Conservation (phyloP, 2,113 vertebrate species). For the Pterocles orientalis region DNA sequence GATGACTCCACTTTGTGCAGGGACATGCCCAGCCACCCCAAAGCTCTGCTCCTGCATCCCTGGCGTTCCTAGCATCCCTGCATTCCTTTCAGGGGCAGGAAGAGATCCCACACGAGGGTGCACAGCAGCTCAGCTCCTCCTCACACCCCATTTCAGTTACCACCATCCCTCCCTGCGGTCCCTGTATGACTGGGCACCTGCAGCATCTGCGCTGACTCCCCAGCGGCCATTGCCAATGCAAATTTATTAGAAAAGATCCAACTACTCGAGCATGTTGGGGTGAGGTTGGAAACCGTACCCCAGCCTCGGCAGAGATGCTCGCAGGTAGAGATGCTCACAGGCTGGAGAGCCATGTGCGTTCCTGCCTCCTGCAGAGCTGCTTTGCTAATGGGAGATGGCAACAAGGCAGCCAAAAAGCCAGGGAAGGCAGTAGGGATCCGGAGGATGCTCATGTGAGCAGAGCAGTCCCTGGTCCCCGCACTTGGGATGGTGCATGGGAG, state of each 20-base stretch:
- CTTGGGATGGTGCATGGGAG: not conserved
- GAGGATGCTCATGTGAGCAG: fast-evolving
- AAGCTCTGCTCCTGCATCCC: not conserved
- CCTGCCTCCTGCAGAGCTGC: not conserved
- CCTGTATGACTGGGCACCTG: not conserved
- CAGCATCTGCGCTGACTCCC: not conserved
- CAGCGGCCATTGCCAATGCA: not conserved
- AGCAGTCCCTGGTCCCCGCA: not conserved
- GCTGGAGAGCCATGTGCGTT: not conserved
- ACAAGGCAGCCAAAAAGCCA: not conserved
- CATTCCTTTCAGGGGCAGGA: fast-evolving
- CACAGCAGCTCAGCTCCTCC: not conserved
- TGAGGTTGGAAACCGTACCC: not conserved
- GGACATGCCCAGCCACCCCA: not conserved
- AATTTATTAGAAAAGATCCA: not conserved
- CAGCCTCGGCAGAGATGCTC: not conserved
- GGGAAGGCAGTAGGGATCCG: not conserved
- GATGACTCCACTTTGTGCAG: not conserved
- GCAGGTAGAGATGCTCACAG: too few species aligned
- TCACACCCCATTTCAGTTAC: not conserved
- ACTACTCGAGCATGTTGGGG: fast-evolving
- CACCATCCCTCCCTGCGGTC: not conserved
- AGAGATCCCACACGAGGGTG: not conserved
- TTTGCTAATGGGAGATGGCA: not conserved
- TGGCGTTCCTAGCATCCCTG: too few species aligned